Evolutionary conservation across 2,888 invertebrate genomes (phyloP).

Genomic region (Xestia rhomboidea): DNA sequence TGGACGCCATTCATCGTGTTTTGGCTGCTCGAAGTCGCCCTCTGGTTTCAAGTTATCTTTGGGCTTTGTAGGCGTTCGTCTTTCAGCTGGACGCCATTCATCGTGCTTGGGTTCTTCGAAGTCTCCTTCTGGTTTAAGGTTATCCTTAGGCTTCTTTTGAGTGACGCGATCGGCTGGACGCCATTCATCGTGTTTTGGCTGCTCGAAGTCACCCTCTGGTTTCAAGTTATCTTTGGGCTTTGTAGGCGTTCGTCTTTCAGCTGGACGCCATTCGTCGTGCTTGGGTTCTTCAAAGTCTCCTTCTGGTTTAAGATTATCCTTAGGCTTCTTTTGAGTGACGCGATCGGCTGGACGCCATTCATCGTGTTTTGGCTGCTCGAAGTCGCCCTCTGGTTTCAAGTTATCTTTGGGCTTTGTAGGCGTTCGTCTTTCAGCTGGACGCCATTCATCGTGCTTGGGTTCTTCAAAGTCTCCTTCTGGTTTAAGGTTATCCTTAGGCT

Average conservation of each 20-base stretch:
- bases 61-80: constrained; percentile 63
- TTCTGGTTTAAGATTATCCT: constrained; percentile 90
- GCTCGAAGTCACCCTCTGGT: constrained; percentile 89
- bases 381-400: constrained; percentile 85
- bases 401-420: constrained; percentile 53
- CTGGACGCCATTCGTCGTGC: constrained; percentile 80
- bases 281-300: constrained; percentile 86
- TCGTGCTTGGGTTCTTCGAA: constrained; percentile 83
- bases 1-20: constrained; percentile 47
- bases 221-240: constrained; percentile 85
- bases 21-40: constrained; percentile 82
- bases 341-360: constrained; percentile 84
- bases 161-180: constrained; percentile 11
- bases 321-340: constrained; percentile 71
- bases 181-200: constrained; percentile 60
- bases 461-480: constrained; percentile 60
- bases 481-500: constrained; percentile 51
- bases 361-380: constrained; percentile 85
- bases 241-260: too few species aligned
- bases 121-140: constrained; percentile 89
- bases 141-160: constrained; percentile 76
- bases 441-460: constrained; percentile 52
- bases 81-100: constrained; percentile 82
- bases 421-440: constrained; percentile 47
- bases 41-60: constrained; percentile 89